A percentile compares a stretch with the other conserved stretches of the same genome.
Evolutionary conservation across 2,888 invertebrate genomes (phyloP).

Genomic region (Mythimna pallens): DNA sequence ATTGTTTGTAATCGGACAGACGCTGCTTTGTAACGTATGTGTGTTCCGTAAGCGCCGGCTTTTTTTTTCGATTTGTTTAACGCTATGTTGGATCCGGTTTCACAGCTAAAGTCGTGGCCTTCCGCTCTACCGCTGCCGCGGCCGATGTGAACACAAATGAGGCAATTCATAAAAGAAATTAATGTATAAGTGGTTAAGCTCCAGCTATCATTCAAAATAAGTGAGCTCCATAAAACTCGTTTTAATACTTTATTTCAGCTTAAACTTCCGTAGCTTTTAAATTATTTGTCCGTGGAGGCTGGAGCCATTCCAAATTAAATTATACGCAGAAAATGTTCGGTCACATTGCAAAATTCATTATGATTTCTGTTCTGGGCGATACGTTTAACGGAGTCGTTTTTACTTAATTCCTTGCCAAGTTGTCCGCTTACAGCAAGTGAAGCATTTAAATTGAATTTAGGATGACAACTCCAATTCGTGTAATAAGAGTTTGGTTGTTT

Average conservation of each 20-base stretch:
- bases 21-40: conserved; percentile 76
- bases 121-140: conserved; percentile 14
- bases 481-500: conserved; percentile 69
- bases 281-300: conserved; percentile 87
- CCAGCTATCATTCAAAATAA: conserved; percentile 85
- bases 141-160: conserved; percentile 65
- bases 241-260: conserved; percentile 88
- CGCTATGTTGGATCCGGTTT: conserved; percentile 73
- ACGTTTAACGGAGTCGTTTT: conserved; percentile 73
- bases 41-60: conserved; percentile 66
- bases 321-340: conserved; percentile 85
- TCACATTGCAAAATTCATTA: conserved; percentile 83
- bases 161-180: conserved; percentile 81
- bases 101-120: conserved; percentile 43
- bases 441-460: conserved; percentile 69
- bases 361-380: conserved; percentile 76
- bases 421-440: conserved; percentile 66
- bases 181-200: conserved; percentile 82
- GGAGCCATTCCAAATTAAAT: conserved; percentile 89
- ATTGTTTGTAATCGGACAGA: conserved; percentile 78
- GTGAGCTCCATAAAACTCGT: conserved; percentile 83
- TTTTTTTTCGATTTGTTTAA: conserved; percentile 75
- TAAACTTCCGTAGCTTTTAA: conserved; percentile 88
- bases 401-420: conserved; percentile 75
- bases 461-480: conserved; percentile 67